phyloP scores from a whole-genome alignment of 2,797 vertebrate species.

The Vespertilio murinus region DNA sequence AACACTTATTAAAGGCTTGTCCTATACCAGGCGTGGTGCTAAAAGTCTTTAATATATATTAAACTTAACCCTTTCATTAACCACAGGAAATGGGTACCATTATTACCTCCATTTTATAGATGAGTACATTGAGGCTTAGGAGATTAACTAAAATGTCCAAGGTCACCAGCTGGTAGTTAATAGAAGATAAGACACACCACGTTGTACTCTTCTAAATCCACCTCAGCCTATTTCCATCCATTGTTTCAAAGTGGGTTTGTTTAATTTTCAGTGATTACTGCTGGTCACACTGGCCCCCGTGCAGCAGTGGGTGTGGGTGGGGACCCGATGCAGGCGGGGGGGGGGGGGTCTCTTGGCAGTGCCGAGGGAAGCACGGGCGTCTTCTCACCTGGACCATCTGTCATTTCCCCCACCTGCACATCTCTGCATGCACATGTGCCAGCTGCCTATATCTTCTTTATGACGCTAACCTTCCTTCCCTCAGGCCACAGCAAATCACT shows the following conservation, averaged over 20 bases:
- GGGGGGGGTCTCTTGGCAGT: not conserved
- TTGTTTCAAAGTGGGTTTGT: not conserved
- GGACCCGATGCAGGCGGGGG: accelerated
- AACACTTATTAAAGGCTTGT: not conserved
- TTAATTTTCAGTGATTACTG: too few species aligned
- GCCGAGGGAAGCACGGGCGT: not conserved
- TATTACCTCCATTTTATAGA: not conserved
- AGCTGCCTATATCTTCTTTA: not conserved
- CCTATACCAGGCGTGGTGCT: not conserved
- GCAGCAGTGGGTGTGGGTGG: not conserved
- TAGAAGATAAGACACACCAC: not conserved
- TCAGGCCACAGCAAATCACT: constrained; percentile 11
- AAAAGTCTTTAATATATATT: not conserved
- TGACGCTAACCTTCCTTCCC: constrained; percentile 36
- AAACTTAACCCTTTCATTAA: not conserved
- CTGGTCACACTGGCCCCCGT: not conserved
- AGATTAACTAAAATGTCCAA: constrained; percentile 3
- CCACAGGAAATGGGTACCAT: not conserved
- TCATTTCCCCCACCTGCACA: not conserved
- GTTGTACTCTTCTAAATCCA: not conserved
- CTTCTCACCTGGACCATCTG: not conserved
- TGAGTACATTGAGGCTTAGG: not conserved
- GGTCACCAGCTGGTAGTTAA: not conserved
- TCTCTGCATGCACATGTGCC: not conserved
- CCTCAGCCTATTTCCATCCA: not conserved